Evolutionary conservation across 2,113 vertebrate genomes (phyloP).

Genomic region (Archilochus colubris): DNA sequence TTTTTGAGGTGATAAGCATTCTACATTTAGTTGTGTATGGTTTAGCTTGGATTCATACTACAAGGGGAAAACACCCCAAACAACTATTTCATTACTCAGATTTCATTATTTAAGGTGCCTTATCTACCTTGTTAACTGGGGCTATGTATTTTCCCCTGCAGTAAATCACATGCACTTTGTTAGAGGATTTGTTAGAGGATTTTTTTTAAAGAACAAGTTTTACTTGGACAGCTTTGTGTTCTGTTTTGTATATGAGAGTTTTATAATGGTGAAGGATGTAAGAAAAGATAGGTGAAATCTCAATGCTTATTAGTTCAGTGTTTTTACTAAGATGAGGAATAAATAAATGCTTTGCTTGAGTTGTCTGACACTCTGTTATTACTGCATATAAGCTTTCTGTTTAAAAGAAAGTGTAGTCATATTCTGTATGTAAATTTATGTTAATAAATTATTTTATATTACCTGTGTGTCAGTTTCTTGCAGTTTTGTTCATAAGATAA

Average conservation of each 20-base stretch:
- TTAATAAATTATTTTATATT: conserved; percentile 81
- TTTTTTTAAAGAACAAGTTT: not conserved
- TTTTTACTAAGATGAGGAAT: conserved; percentile 24
- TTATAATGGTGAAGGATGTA: conserved; percentile 14
- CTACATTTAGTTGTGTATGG: not conserved
- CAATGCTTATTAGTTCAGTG: not conserved
- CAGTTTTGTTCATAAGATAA: not conserved
- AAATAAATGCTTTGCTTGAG: conserved; percentile 11
- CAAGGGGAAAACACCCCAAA: not conserved
- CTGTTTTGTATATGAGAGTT: not conserved
- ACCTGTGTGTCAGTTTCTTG: not conserved
- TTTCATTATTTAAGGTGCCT: conserved; percentile 50
- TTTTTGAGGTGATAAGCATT: conserved; percentile 25
- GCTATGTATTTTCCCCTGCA: not conserved
- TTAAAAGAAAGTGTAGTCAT: conserved; percentile 69
- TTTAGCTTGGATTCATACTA: conserved; percentile 32
- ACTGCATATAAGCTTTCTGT: conserved; percentile 53
- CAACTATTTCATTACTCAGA: not conserved
- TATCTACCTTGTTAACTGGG: conserved; percentile 37
- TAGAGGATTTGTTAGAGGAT: not conserved
- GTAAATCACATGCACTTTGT: conserved; percentile 38
- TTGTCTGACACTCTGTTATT: conserved; percentile 31
- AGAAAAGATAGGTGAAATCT: not conserved
- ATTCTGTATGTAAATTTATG: conserved; percentile 72
- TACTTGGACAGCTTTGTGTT: not conserved